These are phyloP conservation scores for Darevskia mixta DNA, from an alignment of 2,797 vertebrate genomes.

Conservation along the genomic window DNA sequence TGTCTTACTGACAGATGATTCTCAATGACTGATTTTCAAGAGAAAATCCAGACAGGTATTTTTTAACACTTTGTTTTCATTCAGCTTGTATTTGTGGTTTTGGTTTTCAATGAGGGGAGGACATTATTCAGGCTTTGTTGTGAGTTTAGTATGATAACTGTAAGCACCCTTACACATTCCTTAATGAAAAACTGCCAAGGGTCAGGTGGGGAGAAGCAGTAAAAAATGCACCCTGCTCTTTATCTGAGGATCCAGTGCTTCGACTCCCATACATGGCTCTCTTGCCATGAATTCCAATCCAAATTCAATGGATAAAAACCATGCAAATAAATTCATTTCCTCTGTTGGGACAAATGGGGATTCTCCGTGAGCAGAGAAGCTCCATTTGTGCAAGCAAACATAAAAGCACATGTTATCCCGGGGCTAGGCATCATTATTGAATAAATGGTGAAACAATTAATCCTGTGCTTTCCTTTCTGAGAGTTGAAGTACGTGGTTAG, in stretches of 20 bases:
- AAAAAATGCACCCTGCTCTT: background rate
- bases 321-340: background rate
- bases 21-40: slow-evolving; percentile 78
- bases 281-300: background rate
- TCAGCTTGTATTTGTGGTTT: slow-evolving; percentile 40
- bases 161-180: slow-evolving; percentile 2
- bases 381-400: accelerated
- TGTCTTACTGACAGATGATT: slow-evolving; percentile 83
- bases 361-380: too few species aligned
- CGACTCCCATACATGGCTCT: background rate
- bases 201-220: background rate
- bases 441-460: background rate
- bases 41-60: slow-evolving; percentile 78
- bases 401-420: accelerated
- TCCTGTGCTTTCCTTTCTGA: accelerated
- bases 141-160: background rate
- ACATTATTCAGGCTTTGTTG: accelerated
- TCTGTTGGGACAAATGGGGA: background rate
- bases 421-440: background rate
- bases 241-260: too few species aligned
- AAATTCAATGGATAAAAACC: background rate
- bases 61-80: slow-evolving; percentile 73
- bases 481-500: background rate
- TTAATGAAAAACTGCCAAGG: slow-evolving; percentile 3
- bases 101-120: slow-evolving; percentile 54